Conservation (phyloP, 2,797 vertebrate genomes). For the Dipus sagitta region DNA sequence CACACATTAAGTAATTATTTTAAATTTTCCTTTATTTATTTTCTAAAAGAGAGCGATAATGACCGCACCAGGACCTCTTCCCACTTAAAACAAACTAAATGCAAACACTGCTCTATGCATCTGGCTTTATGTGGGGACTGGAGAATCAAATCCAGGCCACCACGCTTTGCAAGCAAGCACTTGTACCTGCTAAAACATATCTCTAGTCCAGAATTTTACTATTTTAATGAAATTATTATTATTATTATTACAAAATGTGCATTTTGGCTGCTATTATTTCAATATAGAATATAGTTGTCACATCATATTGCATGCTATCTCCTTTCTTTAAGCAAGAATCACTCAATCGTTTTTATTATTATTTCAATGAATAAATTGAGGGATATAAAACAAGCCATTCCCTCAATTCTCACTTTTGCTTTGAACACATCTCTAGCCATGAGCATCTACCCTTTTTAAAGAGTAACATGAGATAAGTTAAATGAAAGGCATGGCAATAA, state of each 20-base stretch:
- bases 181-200: no score
- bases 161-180: no score
- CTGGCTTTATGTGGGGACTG: no score
- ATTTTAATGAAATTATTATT: constrained; percentile 4
- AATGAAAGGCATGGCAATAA: not conserved
- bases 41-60: no score
- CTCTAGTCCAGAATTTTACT: not conserved
- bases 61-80: no score
- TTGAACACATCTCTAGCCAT: constrained; percentile 14
- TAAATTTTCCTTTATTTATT: no score
- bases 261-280: not conserved
- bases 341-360: constrained; percentile 8
- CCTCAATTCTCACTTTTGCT: constrained; percentile 26
- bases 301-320: not conserved
- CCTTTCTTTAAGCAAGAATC: not conserved
- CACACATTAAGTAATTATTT: not conserved
- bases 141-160: no score
- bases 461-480: not conserved
- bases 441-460: not conserved
- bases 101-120: no score
- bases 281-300: not conserved
- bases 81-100: no score
- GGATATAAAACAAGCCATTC: not conserved
- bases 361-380: not conserved
- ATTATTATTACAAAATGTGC: not conserved